Conservation (phyloP, 2,888 invertebrate genomes). For the Apamea sordens region DNA sequence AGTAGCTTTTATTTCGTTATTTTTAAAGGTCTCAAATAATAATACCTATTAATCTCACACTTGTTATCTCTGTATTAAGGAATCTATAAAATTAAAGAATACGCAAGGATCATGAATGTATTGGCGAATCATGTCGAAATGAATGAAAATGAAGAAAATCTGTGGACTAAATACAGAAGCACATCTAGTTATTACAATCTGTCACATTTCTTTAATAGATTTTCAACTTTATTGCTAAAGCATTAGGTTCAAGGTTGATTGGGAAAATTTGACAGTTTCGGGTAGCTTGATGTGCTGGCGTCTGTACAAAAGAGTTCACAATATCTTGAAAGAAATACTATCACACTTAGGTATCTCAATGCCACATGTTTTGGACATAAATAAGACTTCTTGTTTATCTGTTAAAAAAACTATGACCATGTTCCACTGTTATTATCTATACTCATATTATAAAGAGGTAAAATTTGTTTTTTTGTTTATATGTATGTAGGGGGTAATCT, state of each 20-base stretch:
- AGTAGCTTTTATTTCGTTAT: not conserved
- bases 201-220: too few relatives aligned
- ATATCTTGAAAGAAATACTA: not conserved
- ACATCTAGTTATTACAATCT: too few relatives aligned
- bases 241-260: too few relatives aligned
- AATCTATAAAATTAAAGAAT: not conserved
- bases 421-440: slow-evolving; percentile 10
- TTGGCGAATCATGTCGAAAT: not conserved
- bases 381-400: not conserved
- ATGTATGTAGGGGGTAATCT: too few relatives aligned
- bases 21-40: too few relatives aligned
- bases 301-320: not conserved
- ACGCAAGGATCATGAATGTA: not conserved
- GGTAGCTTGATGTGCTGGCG: too few relatives aligned
- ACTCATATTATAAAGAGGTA: too few relatives aligned
- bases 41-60: not conserved
- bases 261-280: too few relatives aligned
- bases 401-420: not conserved
- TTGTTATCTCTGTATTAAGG: not conserved
- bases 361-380: not conserved
- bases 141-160: not conserved
- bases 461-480: too few relatives aligned
- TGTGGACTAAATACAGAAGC: not conserved
- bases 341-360: slow-evolving; percentile 1
- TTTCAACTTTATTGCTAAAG: too few relatives aligned